phyloP scores from a whole-genome alignment of 2,113 vertebrate genomes.

The Scomber colias region DNA sequence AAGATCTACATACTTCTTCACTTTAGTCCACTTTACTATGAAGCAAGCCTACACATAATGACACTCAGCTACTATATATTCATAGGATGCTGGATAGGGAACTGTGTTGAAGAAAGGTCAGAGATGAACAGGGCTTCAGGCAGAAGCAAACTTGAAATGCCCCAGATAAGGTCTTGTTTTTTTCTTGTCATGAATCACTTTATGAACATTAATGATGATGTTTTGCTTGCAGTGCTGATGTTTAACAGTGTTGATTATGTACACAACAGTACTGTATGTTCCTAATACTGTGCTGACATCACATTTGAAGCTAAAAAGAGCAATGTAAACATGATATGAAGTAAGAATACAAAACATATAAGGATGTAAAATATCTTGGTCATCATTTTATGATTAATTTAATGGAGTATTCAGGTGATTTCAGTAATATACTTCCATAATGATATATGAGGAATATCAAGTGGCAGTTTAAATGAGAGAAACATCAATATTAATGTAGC shows the following conservation, averaged over 20 bases:
- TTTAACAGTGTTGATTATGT: not conserved
- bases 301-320: not conserved
- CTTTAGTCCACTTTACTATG: not conserved
- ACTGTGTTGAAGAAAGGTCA: not conserved
- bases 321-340: not conserved
- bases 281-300: no score
- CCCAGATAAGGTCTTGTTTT: not conserved
- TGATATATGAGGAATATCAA: no score
- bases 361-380: not conserved
- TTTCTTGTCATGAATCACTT: not conserved
- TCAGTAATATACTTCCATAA: not conserved
- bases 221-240: not conserved
- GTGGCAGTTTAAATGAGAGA: no score
- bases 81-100: not conserved
- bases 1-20: not conserved
- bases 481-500: no score
- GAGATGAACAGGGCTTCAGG: not conserved
- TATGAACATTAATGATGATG: not conserved
- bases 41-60: not conserved
- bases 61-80: not conserved
- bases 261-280: not conserved
- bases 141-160: not conserved
- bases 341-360: not conserved
- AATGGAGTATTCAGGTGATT: not conserved
- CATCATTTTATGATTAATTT: not conserved